Percentiles rank a stretch among this genome's conserved stretches.
Evolutionary conservation across 2,797 vertebrate genomes (phyloP).

Genomic region (Poliocrania exsul): DNA sequence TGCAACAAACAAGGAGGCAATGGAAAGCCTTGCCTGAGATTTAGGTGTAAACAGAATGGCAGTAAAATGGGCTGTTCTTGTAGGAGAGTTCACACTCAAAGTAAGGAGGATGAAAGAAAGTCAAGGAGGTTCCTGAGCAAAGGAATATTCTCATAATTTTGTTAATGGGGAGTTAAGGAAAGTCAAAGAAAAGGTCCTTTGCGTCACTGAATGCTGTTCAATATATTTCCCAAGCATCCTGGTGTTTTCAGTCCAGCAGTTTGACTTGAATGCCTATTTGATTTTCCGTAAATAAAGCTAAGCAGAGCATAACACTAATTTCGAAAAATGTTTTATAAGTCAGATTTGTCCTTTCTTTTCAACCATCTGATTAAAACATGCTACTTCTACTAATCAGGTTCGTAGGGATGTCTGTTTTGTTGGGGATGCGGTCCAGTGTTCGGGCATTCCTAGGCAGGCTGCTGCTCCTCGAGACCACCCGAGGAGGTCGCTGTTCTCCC

Average conservation of each 20-base stretch:
- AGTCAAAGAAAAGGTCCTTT: not conserved
- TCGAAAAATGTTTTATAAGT: not conserved
- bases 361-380: not conserved
- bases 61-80: not conserved
- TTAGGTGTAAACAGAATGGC: not conserved
- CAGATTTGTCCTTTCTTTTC: not conserved
- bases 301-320: not conserved
- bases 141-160: not conserved
- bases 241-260: not conserved
- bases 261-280: not conserved
- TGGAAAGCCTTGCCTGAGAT: not conserved
- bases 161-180: not conserved
- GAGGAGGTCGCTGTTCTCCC: conserved; percentile 15
- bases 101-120: not conserved
- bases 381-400: not conserved
- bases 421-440: not conserved
- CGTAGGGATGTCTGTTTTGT: rapidly evolving
- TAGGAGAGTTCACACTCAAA: not conserved
- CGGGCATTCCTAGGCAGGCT: not conserved
- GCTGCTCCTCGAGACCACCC: not conserved
- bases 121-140: not conserved
- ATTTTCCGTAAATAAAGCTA: not conserved
- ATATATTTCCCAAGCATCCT: not conserved
- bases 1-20: not conserved
- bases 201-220: not conserved